Conservation (phyloP, 2,797 vertebrate genomes). For the Hippoglossus hippoglossus region DNA sequence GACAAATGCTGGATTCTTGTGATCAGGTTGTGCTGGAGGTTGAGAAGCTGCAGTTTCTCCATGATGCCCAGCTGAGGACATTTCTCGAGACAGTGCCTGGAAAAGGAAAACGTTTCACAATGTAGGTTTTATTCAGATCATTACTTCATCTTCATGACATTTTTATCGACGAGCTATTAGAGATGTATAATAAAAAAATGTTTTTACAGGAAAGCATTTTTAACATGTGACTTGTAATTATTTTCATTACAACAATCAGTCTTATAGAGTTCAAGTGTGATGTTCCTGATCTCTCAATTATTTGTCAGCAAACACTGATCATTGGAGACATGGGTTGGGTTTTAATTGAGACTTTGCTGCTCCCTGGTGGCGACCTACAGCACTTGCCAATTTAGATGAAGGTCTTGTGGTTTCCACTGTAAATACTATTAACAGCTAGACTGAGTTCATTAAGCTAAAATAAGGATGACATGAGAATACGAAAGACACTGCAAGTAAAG, state of each 20-base stretch:
- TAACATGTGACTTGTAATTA: too few species aligned
- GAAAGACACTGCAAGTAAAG: not conserved
- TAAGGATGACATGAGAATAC: not conserved
- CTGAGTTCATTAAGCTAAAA: slow-evolving; percentile 10
- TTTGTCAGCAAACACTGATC: not conserved
- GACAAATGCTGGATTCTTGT: slow-evolving; percentile 90
- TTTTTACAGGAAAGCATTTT: too few species aligned
- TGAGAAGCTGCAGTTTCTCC: slow-evolving; percentile 90
- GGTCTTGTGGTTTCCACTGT: not conserved
- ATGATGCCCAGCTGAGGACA: slow-evolving; percentile 89
- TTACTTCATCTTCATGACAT: not conserved
- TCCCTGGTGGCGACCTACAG: slow-evolving; percentile 69
- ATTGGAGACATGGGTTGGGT: not conserved
- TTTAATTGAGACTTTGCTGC: slow-evolving; percentile 74
- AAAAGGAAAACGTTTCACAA: not conserved
- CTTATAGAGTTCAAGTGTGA: too few species aligned
- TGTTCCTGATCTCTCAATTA: not conserved
- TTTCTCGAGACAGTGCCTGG: slow-evolving; percentile 87
- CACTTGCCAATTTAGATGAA: slow-evolving; percentile 14
- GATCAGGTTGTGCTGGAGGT: slow-evolving; percentile 94
- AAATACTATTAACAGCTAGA: slow-evolving; percentile 3
- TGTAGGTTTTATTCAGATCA: not conserved
- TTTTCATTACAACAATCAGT: too few species aligned
- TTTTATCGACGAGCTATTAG: too few species aligned
- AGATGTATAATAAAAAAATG: not conserved